Conservation (phyloP, 1,140 invertebrate genomes). For the Pseudomyrmex pallidus region DNA sequence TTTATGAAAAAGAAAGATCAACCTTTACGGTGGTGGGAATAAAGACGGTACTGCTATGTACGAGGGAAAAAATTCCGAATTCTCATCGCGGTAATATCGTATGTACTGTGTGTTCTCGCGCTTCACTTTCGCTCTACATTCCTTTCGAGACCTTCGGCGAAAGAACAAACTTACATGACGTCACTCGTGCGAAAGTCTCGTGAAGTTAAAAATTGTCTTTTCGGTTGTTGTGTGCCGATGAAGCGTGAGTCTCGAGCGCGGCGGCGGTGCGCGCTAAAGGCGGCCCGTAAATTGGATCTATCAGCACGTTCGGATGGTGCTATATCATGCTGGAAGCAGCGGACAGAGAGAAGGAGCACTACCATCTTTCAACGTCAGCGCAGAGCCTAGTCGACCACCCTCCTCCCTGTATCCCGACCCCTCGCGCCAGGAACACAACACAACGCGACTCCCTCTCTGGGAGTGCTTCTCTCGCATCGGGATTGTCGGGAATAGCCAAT, state of each 20-base stretch:
- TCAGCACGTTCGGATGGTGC: constrained; percentile 83
- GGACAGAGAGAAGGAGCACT: constrained; percentile 77
- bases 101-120: neutral
- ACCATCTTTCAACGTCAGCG: constrained; percentile 78
- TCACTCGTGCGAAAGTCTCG: constrained; percentile 12
- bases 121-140: constrained; percentile 43
- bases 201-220: constrained; percentile 71
- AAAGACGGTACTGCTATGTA: too few species aligned
- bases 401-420: constrained; percentile 35
- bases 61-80: neutral
- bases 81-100: neutral
- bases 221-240: constrained; percentile 8
- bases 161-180: constrained; percentile 31
- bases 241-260: constrained; percentile 59
- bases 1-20: neutral
- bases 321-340: constrained; percentile 83
- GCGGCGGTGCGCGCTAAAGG: constrained; percentile 66
- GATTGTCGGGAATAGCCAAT: constrained; percentile 73
- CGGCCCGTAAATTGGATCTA: constrained; percentile 83
- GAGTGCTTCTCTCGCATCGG: constrained; percentile 8
- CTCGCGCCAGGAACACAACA: constrained; percentile 42
- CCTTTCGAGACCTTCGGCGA: constrained; percentile 14
- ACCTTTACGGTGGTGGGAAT: neutral
- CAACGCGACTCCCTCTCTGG: constrained; percentile 48
- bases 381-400: constrained; percentile 73